Evolutionary conservation across 2,888 invertebrate species (phyloP), one percentile per base, ranked within the genome.

Genomic region (Linnaemya tessellans): DNA sequence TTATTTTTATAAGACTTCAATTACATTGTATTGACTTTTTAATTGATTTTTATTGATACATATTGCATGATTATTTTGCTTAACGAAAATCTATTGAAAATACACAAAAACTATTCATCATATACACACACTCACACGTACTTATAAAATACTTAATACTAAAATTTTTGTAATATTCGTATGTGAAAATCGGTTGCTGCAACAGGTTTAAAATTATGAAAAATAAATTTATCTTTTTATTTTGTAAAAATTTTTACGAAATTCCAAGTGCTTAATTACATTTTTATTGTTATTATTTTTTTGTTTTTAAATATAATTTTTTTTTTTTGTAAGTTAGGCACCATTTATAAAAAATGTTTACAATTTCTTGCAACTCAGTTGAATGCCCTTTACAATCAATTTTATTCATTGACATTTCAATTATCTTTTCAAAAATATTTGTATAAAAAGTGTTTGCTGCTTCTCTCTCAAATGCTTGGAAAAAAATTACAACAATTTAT

Each of bases 401-500:
- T 43, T 35, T 11, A 56, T 43, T 64, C 51, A n/a, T 35, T 43
- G 41, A 58, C 15, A 73, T 60, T 58, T 65, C 30, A 54, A 56
- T 64, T 74, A 38, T 41, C 3, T 74, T 22, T 64, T 10, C 7
- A 25, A 62, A 20, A 60, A 18, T 3, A 38, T 60, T 49, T 38
- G 7, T 22, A 20, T 25, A 18, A 71, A 56, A 41, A 51, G 18
- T 49, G 56, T 70, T 8, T 58, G 1, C n/a, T 56, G 77, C 22
- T 46, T 77, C 71, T 30, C 15, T 58, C 3, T 56, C 70, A 60
- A 65, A 51, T 67, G 49, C 38, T 54, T 41, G 56, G n/a, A 70
- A 68, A 54, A 67, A 70, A 54, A 67, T 60, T 77, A 78, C 65
- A 82, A 71, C 56, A 80, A 80, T 85, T 82, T 82, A 82, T 75